Conservation (phyloP, 2,797 vertebrate species). For the Sandelia bainsii region DNA sequence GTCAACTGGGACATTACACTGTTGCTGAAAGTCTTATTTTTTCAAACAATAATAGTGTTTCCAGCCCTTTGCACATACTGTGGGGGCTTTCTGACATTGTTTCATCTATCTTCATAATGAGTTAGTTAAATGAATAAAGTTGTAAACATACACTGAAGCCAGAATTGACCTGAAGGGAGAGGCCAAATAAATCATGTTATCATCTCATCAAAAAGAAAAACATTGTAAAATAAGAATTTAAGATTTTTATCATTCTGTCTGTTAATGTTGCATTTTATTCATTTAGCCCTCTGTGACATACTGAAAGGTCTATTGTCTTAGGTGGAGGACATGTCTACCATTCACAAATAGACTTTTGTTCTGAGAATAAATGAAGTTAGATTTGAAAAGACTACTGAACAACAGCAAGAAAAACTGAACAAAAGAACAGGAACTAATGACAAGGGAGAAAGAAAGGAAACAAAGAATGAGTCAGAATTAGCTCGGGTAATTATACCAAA, state of each 20-base stretch:
- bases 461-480: neutral
- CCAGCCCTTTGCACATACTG: too few relatives aligned
- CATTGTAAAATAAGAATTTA: too few relatives aligned
- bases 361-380: neutral
- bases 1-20: too few relatives aligned
- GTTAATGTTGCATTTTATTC: neutral
- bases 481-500: slow-evolving; percentile 3
- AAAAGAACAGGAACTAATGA: neutral
- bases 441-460: neutral
- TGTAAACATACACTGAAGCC: neutral
- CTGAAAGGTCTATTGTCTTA: neutral
- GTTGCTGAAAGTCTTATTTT: too few relatives aligned
- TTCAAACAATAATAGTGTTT: too few relatives aligned
- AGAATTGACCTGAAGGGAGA: neutral
- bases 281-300: neutral
- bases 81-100: too few relatives aligned
- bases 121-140: slow-evolving; percentile 2
- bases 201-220: too few relatives aligned
- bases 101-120: neutral
- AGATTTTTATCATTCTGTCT: neutral
- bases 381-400: neutral
- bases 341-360: neutral
- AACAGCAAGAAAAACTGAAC: neutral
- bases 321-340: neutral
- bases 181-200: neutral